A percentile compares a stretch with the other conserved stretches of the same genome.
These are phyloP conservation scores for Brenthis daphne DNA, from an alignment of 2,888 invertebrate genomes.

Conservation along the genomic window DNA sequence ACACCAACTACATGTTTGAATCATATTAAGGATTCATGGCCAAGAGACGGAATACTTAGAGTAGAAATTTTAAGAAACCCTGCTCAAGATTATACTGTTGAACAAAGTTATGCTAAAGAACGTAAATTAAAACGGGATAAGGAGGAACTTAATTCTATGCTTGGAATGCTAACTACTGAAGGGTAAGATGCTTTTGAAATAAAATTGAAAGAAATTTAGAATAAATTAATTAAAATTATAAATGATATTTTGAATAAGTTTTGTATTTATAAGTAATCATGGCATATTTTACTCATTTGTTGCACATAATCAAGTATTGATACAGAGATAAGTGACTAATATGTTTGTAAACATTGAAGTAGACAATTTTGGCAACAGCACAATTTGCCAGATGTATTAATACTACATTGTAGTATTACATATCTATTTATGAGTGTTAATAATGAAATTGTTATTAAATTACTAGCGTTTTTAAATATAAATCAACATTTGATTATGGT, in stretches of 20 bases:
- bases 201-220: no score
- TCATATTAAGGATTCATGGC: slow-evolving; percentile 94
- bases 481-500: no score
- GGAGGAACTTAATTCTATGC: slow-evolving; percentile 81
- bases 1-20: slow-evolving; percentile 96
- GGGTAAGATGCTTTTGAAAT: slow-evolving; percentile 70
- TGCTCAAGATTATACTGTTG: slow-evolving; percentile 88
- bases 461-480: no score
- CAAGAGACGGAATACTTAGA: slow-evolving; percentile 95
- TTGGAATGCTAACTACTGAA: slow-evolving; percentile 85
- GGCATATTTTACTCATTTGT: background rate
- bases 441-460: no score
- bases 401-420: background rate
- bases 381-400: slow-evolving; percentile 9
- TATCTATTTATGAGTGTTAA: no score
- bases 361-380: slow-evolving; percentile 3
- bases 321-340: background rate
- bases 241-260: no score
- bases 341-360: slow-evolving; percentile 11
- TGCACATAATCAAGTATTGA: background rate
- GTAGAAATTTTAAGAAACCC: slow-evolving; percentile 92
- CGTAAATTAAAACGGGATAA: slow-evolving; percentile 86
- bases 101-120: slow-evolving; percentile 92
- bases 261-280: no score
- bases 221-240: no score